Percentiles rank a stretch among this genome's conserved stretches.
Evolutionary conservation across 2,113 vertebrate genomes (phyloP).

Genomic region (Setophaga petechia): DNA sequence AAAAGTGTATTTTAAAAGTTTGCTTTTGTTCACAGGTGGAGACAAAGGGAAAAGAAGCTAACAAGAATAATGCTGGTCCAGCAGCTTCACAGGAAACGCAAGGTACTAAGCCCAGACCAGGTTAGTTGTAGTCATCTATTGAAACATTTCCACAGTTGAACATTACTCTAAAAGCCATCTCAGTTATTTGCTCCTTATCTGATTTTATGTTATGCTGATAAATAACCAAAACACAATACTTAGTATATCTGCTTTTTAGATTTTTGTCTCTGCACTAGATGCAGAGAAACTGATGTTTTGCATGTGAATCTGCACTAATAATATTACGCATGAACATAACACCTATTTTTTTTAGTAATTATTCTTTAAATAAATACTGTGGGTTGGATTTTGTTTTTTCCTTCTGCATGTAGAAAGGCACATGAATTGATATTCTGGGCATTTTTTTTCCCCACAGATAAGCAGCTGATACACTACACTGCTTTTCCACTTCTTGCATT

Average conservation of each 20-base stretch:
- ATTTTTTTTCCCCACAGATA: conserved; percentile 73
- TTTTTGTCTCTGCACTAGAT: background rate
- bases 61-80: conserved; percentile 63
- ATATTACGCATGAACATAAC: background rate
- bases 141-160: background rate
- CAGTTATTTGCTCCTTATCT: background rate
- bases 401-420: background rate
- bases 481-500: conserved; percentile 89
- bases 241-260: background rate
- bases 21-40: conserved; percentile 67
- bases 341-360: background rate
- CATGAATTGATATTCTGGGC: background rate
- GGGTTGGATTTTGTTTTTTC: background rate
- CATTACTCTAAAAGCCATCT: background rate
- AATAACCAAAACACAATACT: background rate
- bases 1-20: background rate
- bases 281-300: background rate
- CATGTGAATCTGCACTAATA: background rate
- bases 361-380: background rate
- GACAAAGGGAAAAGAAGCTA: conserved; percentile 78
- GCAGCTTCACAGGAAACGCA: conserved; percentile 64
- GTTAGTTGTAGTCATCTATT: conserved; percentile 13
- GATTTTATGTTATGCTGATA: background rate
- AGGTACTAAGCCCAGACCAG: conserved; percentile 71
- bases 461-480: conserved; percentile 94